phyloP scores from a whole-genome alignment of 2,888 invertebrate genomes.

The Yponomeuta evonymella region DNA sequence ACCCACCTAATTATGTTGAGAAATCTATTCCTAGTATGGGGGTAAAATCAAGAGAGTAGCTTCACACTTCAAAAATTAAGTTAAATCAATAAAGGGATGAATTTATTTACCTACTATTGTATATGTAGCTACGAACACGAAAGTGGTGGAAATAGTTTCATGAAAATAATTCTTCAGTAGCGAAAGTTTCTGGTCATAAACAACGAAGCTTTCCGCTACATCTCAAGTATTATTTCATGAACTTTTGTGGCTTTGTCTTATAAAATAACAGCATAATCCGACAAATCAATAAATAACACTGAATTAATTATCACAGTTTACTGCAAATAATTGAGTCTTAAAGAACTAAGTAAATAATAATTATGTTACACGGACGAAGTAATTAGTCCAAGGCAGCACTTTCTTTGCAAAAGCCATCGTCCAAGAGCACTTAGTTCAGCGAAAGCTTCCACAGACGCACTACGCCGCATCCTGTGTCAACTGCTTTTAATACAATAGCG shows the following conservation, averaged over 20 bases:
- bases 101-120: too few relatives aligned
- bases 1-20: too few relatives aligned
- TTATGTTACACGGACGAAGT: neutral
- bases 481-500: slow-evolving; percentile 1
- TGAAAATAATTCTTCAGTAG: neutral
- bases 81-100: too few relatives aligned
- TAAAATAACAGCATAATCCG: neutral
- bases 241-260: neutral
- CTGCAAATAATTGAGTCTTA: neutral
- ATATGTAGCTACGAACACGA: too few relatives aligned
- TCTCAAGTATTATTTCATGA: neutral
- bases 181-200: neutral
- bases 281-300: neutral
- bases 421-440: neutral
- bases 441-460: slow-evolving; percentile 8
- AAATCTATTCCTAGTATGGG: too few relatives aligned
- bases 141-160: neutral
- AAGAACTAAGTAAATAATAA: neutral
- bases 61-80: too few relatives aligned
- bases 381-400: neutral
- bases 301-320: neutral
- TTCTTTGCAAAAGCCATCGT: neutral
- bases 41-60: too few relatives aligned
- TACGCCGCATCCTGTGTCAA: neutral
- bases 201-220: neutral